Conservation (phyloP, 2,888 invertebrate genomes). For the Tenodera sinensis region DNA sequence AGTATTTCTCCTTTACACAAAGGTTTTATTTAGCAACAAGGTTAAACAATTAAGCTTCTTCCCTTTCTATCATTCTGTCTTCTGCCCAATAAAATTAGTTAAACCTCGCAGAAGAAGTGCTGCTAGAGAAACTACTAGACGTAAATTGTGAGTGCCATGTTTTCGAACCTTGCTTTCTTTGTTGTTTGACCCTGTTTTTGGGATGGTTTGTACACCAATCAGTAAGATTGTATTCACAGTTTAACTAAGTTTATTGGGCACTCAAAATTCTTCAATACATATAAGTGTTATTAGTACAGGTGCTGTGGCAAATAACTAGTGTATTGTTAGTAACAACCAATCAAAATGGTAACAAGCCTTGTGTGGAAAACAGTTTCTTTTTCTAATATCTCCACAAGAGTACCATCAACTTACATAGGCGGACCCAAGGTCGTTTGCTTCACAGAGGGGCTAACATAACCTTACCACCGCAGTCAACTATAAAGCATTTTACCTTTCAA, state of each 20-base stretch:
- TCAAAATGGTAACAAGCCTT: background rate
- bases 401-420: too few relatives aligned
- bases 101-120: constrained; percentile 26
- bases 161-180: constrained; percentile 34
- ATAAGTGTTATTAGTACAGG: constrained; percentile 28
- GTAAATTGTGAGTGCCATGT: constrained; percentile 20
- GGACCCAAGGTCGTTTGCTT: too few relatives aligned
- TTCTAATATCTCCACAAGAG: too few relatives aligned
- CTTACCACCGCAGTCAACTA: too few relatives aligned
- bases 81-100: constrained; percentile 38
- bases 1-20: background rate
- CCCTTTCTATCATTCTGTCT: constrained; percentile 1
- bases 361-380: too few relatives aligned
- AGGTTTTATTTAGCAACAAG: background rate
- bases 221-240: constrained; percentile 43
- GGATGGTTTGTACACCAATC: constrained; percentile 1
- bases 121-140: background rate
- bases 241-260: constrained; percentile 58
- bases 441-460: too few relatives aligned
- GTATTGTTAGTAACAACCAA: constrained; percentile 2
- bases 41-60: background rate
- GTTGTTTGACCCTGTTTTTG: constrained; percentile 16
- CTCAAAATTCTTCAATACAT: constrained; percentile 36
- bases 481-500: too few relatives aligned
- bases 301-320: constrained; percentile 19